Evolutionary conservation across 2,113 vertebrate species (phyloP).

Genomic region (Regulus satrapa): DNA sequence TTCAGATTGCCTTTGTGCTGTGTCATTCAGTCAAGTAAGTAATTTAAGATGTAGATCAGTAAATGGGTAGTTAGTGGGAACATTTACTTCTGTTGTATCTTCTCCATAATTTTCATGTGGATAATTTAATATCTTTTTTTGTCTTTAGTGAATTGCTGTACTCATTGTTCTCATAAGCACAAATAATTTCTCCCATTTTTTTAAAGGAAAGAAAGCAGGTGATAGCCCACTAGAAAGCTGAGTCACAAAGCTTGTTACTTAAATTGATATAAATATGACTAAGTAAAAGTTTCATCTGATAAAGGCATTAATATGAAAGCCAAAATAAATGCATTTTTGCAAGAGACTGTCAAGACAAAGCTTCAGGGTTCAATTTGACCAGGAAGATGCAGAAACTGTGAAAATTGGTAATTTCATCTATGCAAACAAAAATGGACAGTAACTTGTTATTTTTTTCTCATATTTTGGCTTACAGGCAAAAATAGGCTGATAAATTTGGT

Average conservation of each 20-base stretch:
- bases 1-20: neutral
- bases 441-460: slow-evolving; percentile 19
- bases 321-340: slow-evolving; percentile 48
- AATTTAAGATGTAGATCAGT: slow-evolving; percentile 52
- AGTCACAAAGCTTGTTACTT: slow-evolving; percentile 57
- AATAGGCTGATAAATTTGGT: slow-evolving; percentile 7
- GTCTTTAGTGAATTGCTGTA: slow-evolving; percentile 56
- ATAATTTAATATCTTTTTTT: slow-evolving; percentile 65
- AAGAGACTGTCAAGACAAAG: slow-evolving; percentile 22
- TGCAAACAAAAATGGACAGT: slow-evolving; percentile 36
- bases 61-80: slow-evolving; percentile 35
- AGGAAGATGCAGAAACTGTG: slow-evolving; percentile 21
- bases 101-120: slow-evolving; percentile 54
- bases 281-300: slow-evolving; percentile 65
- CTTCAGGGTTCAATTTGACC: slow-evolving; percentile 25
- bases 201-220: slow-evolving; percentile 57
- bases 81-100: slow-evolving; percentile 24
- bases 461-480: slow-evolving; percentile 32
- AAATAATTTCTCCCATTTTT: slow-evolving; percentile 75
- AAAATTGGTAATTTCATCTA: slow-evolving; percentile 24
- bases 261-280: slow-evolving; percentile 68
- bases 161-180: slow-evolving; percentile 59
- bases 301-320: slow-evolving; percentile 40
- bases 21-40: slow-evolving; percentile 34
- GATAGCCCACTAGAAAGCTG: slow-evolving; percentile 55